Conservation (phyloP, 2,113 vertebrate species). For the Toxotes jaculatrix region DNA sequence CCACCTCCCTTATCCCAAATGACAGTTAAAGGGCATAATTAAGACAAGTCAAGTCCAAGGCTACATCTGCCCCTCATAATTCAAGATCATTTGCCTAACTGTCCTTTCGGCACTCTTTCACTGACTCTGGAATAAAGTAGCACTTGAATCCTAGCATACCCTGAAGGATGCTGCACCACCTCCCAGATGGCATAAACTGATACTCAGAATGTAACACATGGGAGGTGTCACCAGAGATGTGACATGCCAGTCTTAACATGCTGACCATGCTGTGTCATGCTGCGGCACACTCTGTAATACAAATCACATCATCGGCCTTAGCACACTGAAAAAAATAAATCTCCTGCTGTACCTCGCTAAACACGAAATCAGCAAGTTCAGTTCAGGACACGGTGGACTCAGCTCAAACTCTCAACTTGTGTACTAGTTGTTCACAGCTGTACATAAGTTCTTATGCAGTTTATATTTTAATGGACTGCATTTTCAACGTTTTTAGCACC, state of each 20-base stretch:
- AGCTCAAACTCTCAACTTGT: neutral
- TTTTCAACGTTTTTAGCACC: conserved; percentile 16
- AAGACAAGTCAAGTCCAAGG: conserved; percentile 15
- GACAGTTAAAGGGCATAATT: conserved; percentile 3
- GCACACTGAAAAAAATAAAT: conserved; percentile 36
- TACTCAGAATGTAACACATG: conserved; percentile 50
- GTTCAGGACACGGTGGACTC: neutral
- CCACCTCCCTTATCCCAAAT: neutral
- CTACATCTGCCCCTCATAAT: conserved; percentile 21
- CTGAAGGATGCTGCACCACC: conserved; percentile 28
- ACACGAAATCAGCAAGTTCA: conserved; percentile 21
- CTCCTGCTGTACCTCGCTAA: neutral
- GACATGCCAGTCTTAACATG: conserved; percentile 47
- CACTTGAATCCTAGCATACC: conserved; percentile 33
- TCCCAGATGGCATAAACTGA: conserved; percentile 66
- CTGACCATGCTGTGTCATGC: conserved; percentile 44
- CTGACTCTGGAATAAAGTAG: conserved; percentile 40
- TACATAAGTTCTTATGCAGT: neutral
- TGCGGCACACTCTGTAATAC: conserved; percentile 38
- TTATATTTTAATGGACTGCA: conserved; percentile 13
- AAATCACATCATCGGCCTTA: conserved; percentile 32
- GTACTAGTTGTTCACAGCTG: neutral
- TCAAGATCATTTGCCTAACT: conserved; percentile 24
- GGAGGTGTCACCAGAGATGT: conserved; percentile 59
- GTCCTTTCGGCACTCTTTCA: conserved; percentile 5